phyloP scores from a whole-genome alignment of 2,113 vertebrate species.

The pig (Sus scrofa) region T2T-Sscrofa CM000819.6:63210001-63210500 shows the following conservation, averaged over 20 bases:
- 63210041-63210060: background rate
- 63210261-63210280: background rate
- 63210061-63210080: background rate
- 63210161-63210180: background rate
- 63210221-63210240: background rate
- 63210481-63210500: background rate
- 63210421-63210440: background rate
- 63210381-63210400: background rate
- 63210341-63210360: background rate
- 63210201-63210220: background rate
- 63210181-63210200: background rate
- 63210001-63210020: background rate
- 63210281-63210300: background rate
- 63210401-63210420: background rate
- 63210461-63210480: background rate
- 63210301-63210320: background rate
- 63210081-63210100: background rate
- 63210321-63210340: background rate
- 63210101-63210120: background rate
- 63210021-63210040: background rate
- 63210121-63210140: background rate
- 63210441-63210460: background rate
- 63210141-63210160: background rate
- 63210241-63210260: background rate
- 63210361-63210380: background rate